Evolutionary conservation across 2,113 vertebrate genomes (phyloP).

Genomic region (Paramisgurnus dabryanus): DNA sequence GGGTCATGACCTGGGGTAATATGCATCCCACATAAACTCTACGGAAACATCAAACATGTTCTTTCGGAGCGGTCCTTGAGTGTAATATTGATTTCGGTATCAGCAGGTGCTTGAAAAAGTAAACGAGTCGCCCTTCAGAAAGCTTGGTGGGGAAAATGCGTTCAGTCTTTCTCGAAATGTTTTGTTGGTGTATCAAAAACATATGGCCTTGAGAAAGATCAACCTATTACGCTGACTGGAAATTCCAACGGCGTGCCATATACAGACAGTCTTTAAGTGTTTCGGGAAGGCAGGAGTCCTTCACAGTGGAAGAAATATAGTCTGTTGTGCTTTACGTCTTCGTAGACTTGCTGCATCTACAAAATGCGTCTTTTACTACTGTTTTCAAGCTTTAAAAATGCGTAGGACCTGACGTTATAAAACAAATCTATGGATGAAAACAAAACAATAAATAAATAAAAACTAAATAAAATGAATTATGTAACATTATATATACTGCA

Average conservation of each 20-base stretch:
- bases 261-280: conserved; percentile 47
- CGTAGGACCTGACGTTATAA: background rate
- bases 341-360: conserved; percentile 3
- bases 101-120: conserved; percentile 15
- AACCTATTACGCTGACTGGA: conserved; percentile 28
- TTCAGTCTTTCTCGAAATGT: conserved; percentile 7
- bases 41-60: background rate
- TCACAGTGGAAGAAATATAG: conserved; percentile 70
- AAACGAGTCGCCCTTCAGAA: conserved; percentile 14
- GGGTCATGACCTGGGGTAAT: conserved; percentile 24
- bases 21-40: background rate
- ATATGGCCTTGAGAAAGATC: conserved; percentile 25
- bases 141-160: background rate
- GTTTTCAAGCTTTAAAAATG: conserved; percentile 16
- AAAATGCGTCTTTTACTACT: background rate
- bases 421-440: background rate
- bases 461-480: background rate
- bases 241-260: background rate
- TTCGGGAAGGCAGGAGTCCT: conserved; percentile 65
- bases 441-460: conserved; percentile 4
- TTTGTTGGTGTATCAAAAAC: conserved; percentile 38
- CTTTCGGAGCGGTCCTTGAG: background rate
- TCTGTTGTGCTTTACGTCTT: conserved; percentile 57
- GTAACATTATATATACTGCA: background rate
- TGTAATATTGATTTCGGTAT: background rate